A percentile compares a stretch with the other conserved stretches of the same genome.
These are phyloP conservation scores for Physeter macrocephalus DNA, from an alignment of 2,113 vertebrate genomes.

Conservation along the genomic window DNA sequence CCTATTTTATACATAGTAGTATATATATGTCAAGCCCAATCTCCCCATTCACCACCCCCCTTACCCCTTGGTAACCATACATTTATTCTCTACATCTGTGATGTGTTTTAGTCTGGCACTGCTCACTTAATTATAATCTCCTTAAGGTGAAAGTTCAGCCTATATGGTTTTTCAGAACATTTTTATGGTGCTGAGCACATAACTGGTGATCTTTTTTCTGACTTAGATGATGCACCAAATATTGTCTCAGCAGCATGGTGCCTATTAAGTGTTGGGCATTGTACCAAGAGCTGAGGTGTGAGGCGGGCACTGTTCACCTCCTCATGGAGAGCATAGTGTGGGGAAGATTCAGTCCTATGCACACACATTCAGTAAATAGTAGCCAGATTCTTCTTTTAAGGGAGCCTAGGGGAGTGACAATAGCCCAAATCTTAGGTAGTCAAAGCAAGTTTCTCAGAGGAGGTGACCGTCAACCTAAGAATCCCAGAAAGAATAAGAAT, in stretches of 20 bases:
- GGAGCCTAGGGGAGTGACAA: background rate
- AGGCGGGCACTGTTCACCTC: accelerated
- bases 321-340: background rate
- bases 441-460: background rate
- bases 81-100: no score
- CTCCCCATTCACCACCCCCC: no score
- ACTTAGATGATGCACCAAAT: background rate
- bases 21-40: no score
- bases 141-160: background rate
- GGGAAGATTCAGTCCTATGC: background rate
- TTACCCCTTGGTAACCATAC: no score
- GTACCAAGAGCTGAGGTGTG: background rate
- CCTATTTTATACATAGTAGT: no score
- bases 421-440: background rate
- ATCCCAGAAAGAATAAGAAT: background rate
- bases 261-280: background rate
- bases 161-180: background rate
- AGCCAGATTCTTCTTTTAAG: background rate
- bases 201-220: background rate
- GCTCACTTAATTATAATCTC: background rate
- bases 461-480: background rate
- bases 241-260: background rate
- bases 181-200: background rate
- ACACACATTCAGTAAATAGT: background rate
- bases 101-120: background rate